These are phyloP conservation scores for Bilobella aurantiaca DNA, from an alignment of 1,140 invertebrate species.

Conservation along the genomic window DNA sequence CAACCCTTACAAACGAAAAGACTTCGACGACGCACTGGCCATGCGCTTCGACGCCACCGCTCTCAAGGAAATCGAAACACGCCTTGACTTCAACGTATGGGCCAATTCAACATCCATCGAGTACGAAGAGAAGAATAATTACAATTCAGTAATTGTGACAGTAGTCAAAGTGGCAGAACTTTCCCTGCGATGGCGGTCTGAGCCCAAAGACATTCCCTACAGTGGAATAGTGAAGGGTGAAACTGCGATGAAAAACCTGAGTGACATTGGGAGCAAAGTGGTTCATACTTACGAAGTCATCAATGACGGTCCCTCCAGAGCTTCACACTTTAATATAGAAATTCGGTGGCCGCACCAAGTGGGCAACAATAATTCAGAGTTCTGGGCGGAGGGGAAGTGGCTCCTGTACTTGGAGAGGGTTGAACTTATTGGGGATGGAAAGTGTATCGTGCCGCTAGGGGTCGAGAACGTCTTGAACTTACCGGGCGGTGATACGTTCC, in stretches of 20 bases:
- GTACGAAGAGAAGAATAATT: slow-evolving; percentile 46
- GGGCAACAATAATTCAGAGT: slow-evolving; percentile 58
- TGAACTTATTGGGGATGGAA: slow-evolving; percentile 51
- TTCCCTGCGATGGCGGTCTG: slow-evolving; percentile 50
- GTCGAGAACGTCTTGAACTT: slow-evolving; percentile 22
- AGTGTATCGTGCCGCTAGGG: slow-evolving; percentile 31
- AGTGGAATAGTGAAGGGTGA: slow-evolving; percentile 71
- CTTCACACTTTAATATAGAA: slow-evolving; percentile 61
- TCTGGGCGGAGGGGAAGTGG: slow-evolving; percentile 64
- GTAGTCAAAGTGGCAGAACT: slow-evolving; percentile 69
- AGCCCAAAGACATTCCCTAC: slow-evolving; percentile 70
- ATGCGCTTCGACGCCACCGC: slow-evolving; percentile 69
- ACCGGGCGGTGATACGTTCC: too few species aligned
- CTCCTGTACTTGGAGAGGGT: slow-evolving; percentile 80
- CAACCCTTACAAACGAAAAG: slow-evolving; percentile 70
- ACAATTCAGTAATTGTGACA: slow-evolving; percentile 48
- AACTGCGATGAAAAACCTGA: slow-evolving; percentile 65
- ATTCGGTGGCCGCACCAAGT: slow-evolving; percentile 86
- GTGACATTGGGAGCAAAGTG: slow-evolving; percentile 73
- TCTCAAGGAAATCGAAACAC: slow-evolving; percentile 55
- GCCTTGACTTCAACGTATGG: slow-evolving; percentile 59
- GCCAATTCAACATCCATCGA: slow-evolving; percentile 80
- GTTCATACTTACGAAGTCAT: slow-evolving; percentile 75
- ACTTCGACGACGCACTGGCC: slow-evolving; percentile 48
- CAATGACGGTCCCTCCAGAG: slow-evolving; percentile 77